Percentiles rank a stretch among this genome's conserved stretches.
phyloP scores from a whole-genome alignment of 2,888 invertebrate species.

The Phyto melanocephala region DNA sequence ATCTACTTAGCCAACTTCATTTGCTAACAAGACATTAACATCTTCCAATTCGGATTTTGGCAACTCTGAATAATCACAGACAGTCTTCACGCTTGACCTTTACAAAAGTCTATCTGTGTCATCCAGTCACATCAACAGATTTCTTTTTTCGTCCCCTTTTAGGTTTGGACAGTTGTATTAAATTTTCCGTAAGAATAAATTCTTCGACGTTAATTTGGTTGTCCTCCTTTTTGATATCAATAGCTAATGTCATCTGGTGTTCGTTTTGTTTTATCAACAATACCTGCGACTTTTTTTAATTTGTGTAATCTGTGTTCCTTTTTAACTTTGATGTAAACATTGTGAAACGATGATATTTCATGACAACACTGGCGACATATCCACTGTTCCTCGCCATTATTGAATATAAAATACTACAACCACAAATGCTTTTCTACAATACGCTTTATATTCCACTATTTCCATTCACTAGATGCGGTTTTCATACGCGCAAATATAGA shows the following conservation, averaged over 20 bases:
- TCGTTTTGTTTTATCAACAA: neutral
- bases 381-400: conserved; percentile 21
- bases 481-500: conserved; percentile 10
- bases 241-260: neutral
- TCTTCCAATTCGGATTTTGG: neutral
- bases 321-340: conserved; percentile 41
- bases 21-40: neutral
- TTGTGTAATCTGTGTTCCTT: conserved; percentile 19
- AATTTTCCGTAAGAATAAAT: neutral
- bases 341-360: conserved; percentile 54
- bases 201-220: neutral
- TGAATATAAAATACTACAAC: conserved; percentile 48
- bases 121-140: neutral
- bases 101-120: neutral
- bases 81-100: conserved; percentile 40
- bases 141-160: too few species aligned
- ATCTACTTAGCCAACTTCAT: neutral
- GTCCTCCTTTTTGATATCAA: conserved; percentile 11
- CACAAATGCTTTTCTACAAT: conserved; percentile 59
- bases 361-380: conserved; percentile 50
- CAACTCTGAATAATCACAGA: neutral
- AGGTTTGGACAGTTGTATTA: too few species aligned
- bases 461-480: too few species aligned
- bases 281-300: neutral
- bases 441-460: conserved; percentile 41